Percentiles rank a stretch among this genome's conserved stretches.
Evolutionary conservation across 2,113 vertebrate genomes (phyloP).

Genomic region (Abramis brama): DNA sequence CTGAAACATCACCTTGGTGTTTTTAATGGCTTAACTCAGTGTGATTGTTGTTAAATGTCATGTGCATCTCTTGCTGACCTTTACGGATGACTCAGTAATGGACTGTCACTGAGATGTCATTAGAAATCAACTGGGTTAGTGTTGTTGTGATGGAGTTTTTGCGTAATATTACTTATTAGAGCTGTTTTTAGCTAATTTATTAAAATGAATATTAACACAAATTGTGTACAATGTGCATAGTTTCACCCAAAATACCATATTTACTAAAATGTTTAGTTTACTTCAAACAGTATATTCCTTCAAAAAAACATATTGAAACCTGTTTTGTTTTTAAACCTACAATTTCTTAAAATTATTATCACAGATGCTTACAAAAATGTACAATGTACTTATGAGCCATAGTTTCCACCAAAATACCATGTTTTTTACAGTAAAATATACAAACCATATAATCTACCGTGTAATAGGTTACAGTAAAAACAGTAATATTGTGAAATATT

Average conservation of each 20-base stretch:
- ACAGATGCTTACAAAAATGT: background rate
- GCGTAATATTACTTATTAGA: background rate
- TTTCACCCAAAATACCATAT: background rate
- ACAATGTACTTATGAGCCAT: background rate
- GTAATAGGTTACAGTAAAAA: background rate
- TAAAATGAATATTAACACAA: background rate
- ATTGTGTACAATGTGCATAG: background rate
- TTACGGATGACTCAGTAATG: background rate
- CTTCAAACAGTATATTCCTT: too few relatives aligned
- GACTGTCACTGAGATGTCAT: background rate
- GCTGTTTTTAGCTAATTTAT: background rate
- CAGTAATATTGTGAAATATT: background rate
- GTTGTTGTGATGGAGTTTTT: background rate
- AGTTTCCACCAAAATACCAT: background rate
- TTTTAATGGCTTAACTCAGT: background rate
- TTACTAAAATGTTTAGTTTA: background rate
- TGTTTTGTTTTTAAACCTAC: background rate
- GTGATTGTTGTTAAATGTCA: constrained; percentile 10
- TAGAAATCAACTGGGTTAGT: background rate
- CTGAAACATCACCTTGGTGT: background rate
- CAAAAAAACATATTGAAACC: background rate
- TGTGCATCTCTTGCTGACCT: constrained; percentile 25
- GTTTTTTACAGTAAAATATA: background rate
- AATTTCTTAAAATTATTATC: background rate
- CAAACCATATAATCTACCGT: too few relatives aligned